These are phyloP conservation scores for Netelia virgata DNA, from an alignment of 2,888 invertebrate genomes.

Conservation along the genomic window DNA sequence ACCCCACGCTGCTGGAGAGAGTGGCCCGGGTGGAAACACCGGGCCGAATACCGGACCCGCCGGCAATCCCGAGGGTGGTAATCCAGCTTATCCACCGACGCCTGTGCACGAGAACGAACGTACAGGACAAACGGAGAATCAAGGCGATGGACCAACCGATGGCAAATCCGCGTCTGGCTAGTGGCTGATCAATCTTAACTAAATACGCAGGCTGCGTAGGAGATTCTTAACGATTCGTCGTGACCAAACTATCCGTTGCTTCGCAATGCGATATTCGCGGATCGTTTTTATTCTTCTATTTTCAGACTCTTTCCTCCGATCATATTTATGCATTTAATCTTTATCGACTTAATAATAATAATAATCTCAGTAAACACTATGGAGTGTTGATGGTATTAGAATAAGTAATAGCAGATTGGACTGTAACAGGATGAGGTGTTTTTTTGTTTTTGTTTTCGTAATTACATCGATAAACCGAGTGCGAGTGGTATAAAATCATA, in stretches of 20 bases:
- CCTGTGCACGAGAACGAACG: conserved; percentile 80
- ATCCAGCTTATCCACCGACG: conserved; percentile 78
- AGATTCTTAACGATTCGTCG: background rate
- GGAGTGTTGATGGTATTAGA: conserved; percentile 38
- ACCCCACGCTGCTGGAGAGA: conserved; percentile 81
- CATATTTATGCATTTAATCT: conserved; percentile 39
- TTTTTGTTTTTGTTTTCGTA: conserved; percentile 35
- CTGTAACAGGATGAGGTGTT: conserved; percentile 47
- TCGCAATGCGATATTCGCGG: background rate
- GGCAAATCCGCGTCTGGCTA: conserved; percentile 80
- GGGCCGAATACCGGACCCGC: conserved; percentile 74
- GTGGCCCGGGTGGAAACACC: conserved; percentile 74
- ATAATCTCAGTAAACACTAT: conserved; percentile 22
- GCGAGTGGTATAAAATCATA: conserved; percentile 36
- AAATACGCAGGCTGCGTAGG: background rate
- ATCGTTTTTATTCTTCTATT: conserved; percentile 61
- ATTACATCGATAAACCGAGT: conserved; percentile 54
- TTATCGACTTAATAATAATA: conserved; percentile 20
- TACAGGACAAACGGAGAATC: conserved; percentile 78
- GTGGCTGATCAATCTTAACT: conserved; percentile 30
- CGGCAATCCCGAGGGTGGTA: conserved; percentile 72
- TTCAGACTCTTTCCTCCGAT: conserved; percentile 4
- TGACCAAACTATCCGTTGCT: no score
- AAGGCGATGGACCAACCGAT: conserved; percentile 79
- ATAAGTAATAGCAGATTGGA: conserved; percentile 48